phyloP scores from a whole-genome alignment of 2,797 vertebrate genomes.

The Heterohyrax brucei region DNA sequence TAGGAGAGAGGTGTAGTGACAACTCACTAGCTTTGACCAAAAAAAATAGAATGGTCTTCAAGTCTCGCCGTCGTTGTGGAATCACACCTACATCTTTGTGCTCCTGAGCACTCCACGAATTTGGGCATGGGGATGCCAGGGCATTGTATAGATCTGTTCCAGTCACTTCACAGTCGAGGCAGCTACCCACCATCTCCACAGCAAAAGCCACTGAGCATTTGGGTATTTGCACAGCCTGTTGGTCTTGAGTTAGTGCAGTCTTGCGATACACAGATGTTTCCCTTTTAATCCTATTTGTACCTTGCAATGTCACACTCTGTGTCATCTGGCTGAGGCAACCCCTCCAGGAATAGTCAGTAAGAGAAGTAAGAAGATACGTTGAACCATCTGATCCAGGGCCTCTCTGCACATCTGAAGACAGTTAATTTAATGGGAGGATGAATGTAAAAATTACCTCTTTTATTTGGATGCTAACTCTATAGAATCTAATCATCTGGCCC shows the following conservation, averaged over 20 bases:
- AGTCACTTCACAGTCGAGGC: background rate
- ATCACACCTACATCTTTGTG: background rate
- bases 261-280: constrained; percentile 72
- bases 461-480: constrained; percentile 78
- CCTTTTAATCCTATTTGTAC: constrained; percentile 70
- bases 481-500: constrained; percentile 77
- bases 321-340: constrained; percentile 67
- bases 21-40: background rate
- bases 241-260: constrained; percentile 54
- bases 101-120: background rate
- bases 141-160: background rate
- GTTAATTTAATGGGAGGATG: constrained; percentile 82
- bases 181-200: background rate
- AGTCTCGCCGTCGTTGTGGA: constrained; percentile 9
- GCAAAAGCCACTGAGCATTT: constrained; percentile 69
- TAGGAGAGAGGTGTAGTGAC: background rate
- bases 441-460: constrained; percentile 84
- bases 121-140: rapidly evolving
- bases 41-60: background rate
- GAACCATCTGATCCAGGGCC: constrained; percentile 73
- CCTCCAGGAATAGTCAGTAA: constrained; percentile 59
- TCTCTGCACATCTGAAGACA: constrained; percentile 82
- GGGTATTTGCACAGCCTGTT: background rate
- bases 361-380: constrained; percentile 65
- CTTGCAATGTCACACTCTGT: constrained; percentile 35